phyloP scores from a whole-genome alignment of 2,888 invertebrate genomes.

The Cenopis cana region DNA sequence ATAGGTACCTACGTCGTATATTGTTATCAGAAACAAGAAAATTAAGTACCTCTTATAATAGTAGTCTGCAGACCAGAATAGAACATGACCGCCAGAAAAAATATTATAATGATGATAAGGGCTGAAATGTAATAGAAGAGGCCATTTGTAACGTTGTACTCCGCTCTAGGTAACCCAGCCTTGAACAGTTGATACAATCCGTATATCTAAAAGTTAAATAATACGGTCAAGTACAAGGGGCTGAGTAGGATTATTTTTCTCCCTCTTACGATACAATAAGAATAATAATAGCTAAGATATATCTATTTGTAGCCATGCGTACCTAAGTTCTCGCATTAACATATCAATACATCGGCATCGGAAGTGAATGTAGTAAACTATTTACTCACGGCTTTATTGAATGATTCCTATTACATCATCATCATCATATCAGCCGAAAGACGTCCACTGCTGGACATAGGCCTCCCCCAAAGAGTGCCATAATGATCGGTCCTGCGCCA shows the following conservation, averaged over 20 bases:
- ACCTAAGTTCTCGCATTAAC: not conserved
- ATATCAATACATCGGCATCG: not conserved
- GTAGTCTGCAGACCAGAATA: slow-evolving; percentile 79
- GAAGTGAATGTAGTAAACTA: not conserved
- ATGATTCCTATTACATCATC: too few species aligned
- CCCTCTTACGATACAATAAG: too few species aligned
- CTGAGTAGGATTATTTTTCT: not conserved
- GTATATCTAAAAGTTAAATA: slow-evolving; percentile 61
- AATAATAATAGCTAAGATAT: too few species aligned
- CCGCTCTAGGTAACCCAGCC: slow-evolving; percentile 72
- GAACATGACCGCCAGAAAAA: slow-evolving; percentile 79
- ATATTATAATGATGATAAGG: slow-evolving; percentile 73
- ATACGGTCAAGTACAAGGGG: not conserved
- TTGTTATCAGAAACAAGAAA: too few species aligned
- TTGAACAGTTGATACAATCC: slow-evolving; percentile 78
- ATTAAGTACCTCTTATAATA: slow-evolving; percentile 70
- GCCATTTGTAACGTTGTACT: slow-evolving; percentile 77
- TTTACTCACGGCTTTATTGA: too few species aligned
- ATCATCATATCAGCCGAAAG: too few species aligned
- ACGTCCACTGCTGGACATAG: too few species aligned
- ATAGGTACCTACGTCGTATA: too few species aligned
- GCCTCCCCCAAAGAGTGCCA: too few species aligned
- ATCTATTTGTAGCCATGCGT: too few species aligned
- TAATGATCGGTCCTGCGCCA: too few species aligned
- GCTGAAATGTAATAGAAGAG: slow-evolving; percentile 79